Conservation (phyloP, 2,113 vertebrate species). For the Chitala chitala region DNA sequence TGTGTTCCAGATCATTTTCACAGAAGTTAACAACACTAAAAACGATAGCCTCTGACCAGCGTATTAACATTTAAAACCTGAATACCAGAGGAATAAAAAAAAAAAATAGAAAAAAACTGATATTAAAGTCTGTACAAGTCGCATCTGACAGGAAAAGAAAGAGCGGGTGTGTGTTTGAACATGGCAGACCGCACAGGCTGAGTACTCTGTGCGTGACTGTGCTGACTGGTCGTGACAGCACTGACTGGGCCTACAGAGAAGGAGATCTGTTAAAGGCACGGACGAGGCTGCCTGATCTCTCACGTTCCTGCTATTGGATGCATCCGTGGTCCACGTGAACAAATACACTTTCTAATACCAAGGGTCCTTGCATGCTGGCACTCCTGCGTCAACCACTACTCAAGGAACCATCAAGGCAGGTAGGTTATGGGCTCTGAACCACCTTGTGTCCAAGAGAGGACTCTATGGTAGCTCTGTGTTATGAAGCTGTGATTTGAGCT, state of each 20-base stretch:
- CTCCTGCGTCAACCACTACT: slow-evolving; percentile 20
- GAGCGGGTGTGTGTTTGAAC: slow-evolving; percentile 36
- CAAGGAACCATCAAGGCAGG: slow-evolving; percentile 16
- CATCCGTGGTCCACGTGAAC: slow-evolving; percentile 12
- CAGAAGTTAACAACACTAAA: neutral
- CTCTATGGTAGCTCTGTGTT: too few species aligned
- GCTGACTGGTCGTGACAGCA: slow-evolving; percentile 37
- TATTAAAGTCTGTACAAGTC: slow-evolving; percentile 14
- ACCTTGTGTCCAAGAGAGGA: neutral
- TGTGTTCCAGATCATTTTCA: slow-evolving; percentile 13
- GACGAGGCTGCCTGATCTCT: neutral
- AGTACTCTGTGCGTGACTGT: slow-evolving; percentile 40
- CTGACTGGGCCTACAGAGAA: slow-evolving; percentile 37
- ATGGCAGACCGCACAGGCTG: slow-evolving; percentile 41
- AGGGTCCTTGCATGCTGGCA: slow-evolving; percentile 32
- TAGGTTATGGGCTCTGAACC: neutral
- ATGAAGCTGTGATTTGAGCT: too few species aligned
- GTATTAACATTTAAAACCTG: slow-evolving; percentile 52
- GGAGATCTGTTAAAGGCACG: slow-evolving; percentile 39
- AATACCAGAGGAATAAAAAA: slow-evolving; percentile 38
- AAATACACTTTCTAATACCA: slow-evolving; percentile 41
- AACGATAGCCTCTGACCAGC: too few species aligned
- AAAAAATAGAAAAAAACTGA: slow-evolving; percentile 43
- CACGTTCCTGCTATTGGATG: neutral
- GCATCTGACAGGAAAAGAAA: neutral